Percentiles rank a stretch among this genome's conserved stretches.
Conservation (phyloP, 1,140 invertebrate genomes). For the Lasioglossum baleicum region DNA sequence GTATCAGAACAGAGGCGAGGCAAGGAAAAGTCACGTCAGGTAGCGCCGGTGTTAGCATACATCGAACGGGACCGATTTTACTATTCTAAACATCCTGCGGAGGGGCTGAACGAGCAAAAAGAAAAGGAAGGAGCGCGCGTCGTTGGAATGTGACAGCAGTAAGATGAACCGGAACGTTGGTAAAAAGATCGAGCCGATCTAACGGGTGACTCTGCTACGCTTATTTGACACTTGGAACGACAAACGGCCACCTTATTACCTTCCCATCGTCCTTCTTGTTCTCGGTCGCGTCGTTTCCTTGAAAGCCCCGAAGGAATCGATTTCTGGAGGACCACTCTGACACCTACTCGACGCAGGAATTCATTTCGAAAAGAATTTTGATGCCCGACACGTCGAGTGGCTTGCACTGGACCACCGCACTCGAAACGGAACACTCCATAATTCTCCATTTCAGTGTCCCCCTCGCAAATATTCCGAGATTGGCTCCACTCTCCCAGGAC, state of each 20-base stretch:
- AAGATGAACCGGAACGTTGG: slow-evolving; percentile 56
- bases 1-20: too few species aligned
- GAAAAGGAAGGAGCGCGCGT: slow-evolving; percentile 9
- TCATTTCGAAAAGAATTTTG: slow-evolving; percentile 58
- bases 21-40: background rate
- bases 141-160: slow-evolving; percentile 59
- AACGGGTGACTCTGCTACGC: slow-evolving; percentile 70
- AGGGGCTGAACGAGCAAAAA: slow-evolving; percentile 9
- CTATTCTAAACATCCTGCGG: slow-evolving; percentile 49
- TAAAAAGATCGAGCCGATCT: slow-evolving; percentile 61
- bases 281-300: slow-evolving; percentile 41
- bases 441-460: too few species aligned
- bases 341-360: slow-evolving; percentile 53
- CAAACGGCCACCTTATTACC: slow-evolving; percentile 79
- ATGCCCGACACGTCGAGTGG: slow-evolving; percentile 21
- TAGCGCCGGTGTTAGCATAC: slow-evolving; percentile 21
- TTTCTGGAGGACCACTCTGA: slow-evolving; percentile 52
- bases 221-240: slow-evolving; percentile 79
- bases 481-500: too few species aligned
- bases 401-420: too few species aligned
- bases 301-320: slow-evolving; percentile 44
- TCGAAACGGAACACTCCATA: too few species aligned
- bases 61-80: slow-evolving; percentile 47
- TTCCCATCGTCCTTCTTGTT: slow-evolving; percentile 67
- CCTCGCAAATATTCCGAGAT: too few species aligned